Evolutionary conservation across 2,888 invertebrate genomes (phyloP).

Genomic region (Chelonus formosanus): DNA sequence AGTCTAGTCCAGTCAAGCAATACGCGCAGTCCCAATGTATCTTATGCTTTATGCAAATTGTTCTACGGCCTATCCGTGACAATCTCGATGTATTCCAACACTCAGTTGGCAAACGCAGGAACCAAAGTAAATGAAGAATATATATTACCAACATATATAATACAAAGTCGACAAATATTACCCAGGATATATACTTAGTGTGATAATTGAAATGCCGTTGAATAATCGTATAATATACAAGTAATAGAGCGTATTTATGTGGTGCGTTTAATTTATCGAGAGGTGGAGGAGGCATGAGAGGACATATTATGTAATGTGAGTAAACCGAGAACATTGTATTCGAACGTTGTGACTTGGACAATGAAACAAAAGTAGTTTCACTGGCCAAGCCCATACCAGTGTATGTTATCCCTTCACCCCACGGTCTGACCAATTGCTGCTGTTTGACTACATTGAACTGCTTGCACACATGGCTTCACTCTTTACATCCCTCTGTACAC

Average conservation of each 20-base stretch:
- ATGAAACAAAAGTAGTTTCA: conserved; percentile 37
- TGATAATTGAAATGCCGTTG: conserved; percentile 32
- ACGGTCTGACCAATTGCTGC: not conserved
- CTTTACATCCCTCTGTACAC: conserved; percentile 4
- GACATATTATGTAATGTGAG: conserved; percentile 31
- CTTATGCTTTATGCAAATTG: conserved; percentile 31
- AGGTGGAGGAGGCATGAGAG: conserved; percentile 1
- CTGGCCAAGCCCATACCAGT: not conserved
- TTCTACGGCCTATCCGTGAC: conserved; percentile 29
- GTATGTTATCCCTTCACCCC: not conserved
- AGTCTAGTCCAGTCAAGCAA: not conserved
- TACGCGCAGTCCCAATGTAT: conserved; percentile 27
- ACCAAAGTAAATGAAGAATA: conserved; percentile 22
- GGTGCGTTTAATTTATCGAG: conserved; percentile 27
- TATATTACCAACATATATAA: conserved; percentile 17
- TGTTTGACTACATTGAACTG: conserved; percentile 12
- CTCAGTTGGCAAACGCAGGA: conserved; percentile 10
- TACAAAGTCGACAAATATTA: conserved; percentile 19
- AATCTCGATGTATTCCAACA: conserved; percentile 30
- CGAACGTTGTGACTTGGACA: conserved; percentile 32
- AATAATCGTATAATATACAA: conserved; percentile 37
- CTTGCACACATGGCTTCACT: not conserved
- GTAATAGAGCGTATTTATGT: conserved; percentile 38
- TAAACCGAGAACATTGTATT: conserved; percentile 34
- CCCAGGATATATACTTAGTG: conserved; percentile 13